Percentiles rank a stretch among this genome's conserved stretches.
Evolutionary conservation across 2,113 vertebrate species (phyloP).

Genomic region (Zosterops lateralis): DNA sequence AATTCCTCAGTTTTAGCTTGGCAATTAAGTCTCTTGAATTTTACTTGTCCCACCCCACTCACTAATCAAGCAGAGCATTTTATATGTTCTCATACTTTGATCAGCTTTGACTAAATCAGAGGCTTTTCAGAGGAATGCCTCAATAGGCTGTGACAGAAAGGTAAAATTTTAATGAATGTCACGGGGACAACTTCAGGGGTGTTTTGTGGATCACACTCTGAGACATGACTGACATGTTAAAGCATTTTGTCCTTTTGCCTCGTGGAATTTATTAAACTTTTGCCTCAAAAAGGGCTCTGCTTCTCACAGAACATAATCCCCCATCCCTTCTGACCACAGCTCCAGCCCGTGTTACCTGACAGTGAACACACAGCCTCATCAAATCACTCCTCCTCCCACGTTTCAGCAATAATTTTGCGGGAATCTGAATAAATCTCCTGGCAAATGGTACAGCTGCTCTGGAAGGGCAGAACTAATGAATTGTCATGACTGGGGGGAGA

Average conservation of each 20-base stretch:
- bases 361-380: conserved; percentile 73
- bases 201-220: not conserved
- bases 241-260: conserved; percentile 58
- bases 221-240: not conserved
- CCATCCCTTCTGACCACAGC: conserved; percentile 62
- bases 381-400: conserved; percentile 67
- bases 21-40: not conserved
- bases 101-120: not conserved
- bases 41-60: not conserved
- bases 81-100: not conserved
- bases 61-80: not conserved
- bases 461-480: conserved; percentile 75
- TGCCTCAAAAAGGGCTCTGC: conserved; percentile 31
- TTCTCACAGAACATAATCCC: conserved; percentile 47
- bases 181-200: not conserved
- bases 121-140: not conserved
- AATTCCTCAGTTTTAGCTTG: not conserved
- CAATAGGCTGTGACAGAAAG: not conserved
- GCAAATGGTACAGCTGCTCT: conserved; percentile 73
- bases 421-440: conserved; percentile 74
- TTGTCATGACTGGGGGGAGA: conserved; percentile 57
- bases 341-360: conserved; percentile 61
- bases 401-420: conserved; percentile 62
- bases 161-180: not conserved
- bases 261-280: conserved; percentile 31